Evolutionary conservation across 2,888 invertebrate species (phyloP).

Genomic region (Pachycephus smyrnensis): DNA sequence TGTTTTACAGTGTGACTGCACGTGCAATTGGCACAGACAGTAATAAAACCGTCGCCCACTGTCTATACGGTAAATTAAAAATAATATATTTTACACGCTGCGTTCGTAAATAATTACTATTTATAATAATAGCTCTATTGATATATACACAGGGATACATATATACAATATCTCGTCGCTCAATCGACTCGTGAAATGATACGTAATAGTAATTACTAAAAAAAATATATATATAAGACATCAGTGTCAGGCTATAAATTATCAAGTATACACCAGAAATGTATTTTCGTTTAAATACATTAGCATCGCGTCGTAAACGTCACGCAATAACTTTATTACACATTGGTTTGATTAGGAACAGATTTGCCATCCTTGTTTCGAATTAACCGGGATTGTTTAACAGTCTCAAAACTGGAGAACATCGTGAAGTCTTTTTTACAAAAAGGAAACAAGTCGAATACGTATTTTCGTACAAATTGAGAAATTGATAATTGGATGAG

Average conservation of each 20-base stretch:
- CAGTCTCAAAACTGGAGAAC: too few species aligned
- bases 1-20: background rate
- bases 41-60: background rate
- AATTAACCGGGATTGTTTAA: too few species aligned
- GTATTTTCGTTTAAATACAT: background rate
- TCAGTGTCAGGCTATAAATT: background rate
- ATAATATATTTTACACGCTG: slow-evolving; percentile 1
- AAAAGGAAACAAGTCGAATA: too few species aligned
- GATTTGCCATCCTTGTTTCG: background rate
- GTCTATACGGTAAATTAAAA: background rate
- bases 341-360: slow-evolving; percentile 1
- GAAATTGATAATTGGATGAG: too few species aligned
- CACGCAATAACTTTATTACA: background rate
- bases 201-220: background rate
- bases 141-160: background rate
- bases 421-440: too few species aligned
- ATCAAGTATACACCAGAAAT: background rate
- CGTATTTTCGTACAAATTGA: too few species aligned
- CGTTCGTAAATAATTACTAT: background rate
- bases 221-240: background rate
- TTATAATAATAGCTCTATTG: slow-evolving; percentile 5
- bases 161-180: slow-evolving; percentile 2
- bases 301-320: too few species aligned
- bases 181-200: background rate
- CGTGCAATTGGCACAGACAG: background rate